Evolutionary conservation across 2,797 vertebrate genomes (phyloP).

Genomic region (Lepus townsendii): DNA sequence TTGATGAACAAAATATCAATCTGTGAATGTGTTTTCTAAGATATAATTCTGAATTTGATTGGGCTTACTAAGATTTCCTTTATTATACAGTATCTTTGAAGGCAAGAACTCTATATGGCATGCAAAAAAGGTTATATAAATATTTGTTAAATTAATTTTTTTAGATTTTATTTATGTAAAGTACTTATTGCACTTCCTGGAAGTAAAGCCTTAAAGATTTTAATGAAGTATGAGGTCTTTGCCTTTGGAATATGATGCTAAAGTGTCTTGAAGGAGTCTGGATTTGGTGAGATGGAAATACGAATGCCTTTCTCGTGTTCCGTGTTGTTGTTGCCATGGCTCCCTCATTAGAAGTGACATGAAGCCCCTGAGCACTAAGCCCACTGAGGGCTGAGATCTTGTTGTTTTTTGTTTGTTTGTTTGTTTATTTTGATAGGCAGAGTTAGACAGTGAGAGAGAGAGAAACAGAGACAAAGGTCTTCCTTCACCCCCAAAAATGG

Average conservation of each 20-base stretch:
- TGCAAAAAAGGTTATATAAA: not conserved
- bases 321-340: not conserved
- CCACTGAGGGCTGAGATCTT: too few species aligned
- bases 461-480: too few species aligned
- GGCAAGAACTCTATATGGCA: not conserved
- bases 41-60: not conserved
- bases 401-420: too few species aligned
- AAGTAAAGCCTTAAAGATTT: not conserved
- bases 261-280: not conserved
- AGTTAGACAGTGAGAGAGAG: too few species aligned
- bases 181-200: not conserved
- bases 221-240: not conserved
- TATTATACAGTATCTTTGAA: not conserved
- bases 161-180: not conserved
- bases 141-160: slow-evolving; percentile 2
- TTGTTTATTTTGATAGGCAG: too few species aligned
- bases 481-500: too few species aligned
- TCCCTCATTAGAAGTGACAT: not conserved
- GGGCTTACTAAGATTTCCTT: not conserved
- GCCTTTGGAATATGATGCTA: not conserved
- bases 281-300: not conserved
- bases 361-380: not conserved
- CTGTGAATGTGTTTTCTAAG: not conserved
- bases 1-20: not conserved
- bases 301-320: not conserved